Conservation (phyloP, 2,797 vertebrate genomes). For the Sebastes iracundus region DNA sequence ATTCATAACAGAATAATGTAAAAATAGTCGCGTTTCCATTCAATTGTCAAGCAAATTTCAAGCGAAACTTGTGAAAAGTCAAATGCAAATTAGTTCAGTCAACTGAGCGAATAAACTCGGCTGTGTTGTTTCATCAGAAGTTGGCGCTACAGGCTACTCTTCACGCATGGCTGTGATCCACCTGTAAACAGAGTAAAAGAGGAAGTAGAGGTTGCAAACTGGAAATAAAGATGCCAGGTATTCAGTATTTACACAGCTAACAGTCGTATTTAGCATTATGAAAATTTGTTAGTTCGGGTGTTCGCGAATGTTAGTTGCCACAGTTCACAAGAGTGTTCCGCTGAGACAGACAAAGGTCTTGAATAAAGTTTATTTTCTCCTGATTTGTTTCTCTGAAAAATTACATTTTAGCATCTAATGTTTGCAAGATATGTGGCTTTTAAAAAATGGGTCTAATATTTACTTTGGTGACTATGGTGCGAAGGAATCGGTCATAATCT, state of each 20-base stretch:
- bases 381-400: too few relatives aligned
- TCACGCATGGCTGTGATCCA: not conserved
- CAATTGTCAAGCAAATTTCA: not conserved
- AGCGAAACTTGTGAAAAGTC: not conserved
- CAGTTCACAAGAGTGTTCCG: too few relatives aligned
- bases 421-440: too few relatives aligned
- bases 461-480: too few relatives aligned
- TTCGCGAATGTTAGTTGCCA: too few relatives aligned
- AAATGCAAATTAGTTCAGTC: not conserved
- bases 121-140: not conserved
- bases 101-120: not conserved
- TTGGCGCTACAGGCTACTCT: not conserved
- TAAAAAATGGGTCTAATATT: too few relatives aligned
- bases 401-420: accelerated
- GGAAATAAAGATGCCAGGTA: not conserved
- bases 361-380: too few relatives aligned
- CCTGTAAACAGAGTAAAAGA: not conserved
- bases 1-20: not conserved
- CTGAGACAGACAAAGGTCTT: too few relatives aligned
- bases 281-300: too few relatives aligned
- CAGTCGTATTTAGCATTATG: too few relatives aligned
- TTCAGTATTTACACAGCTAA: too few relatives aligned
- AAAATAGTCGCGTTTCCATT: not conserved
- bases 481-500: too few relatives aligned
- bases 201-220: not conserved